Percentiles rank a stretch among this genome's conserved stretches.
Conservation (phyloP, 2,888 invertebrate species). For the Melanotus villosus region DNA sequence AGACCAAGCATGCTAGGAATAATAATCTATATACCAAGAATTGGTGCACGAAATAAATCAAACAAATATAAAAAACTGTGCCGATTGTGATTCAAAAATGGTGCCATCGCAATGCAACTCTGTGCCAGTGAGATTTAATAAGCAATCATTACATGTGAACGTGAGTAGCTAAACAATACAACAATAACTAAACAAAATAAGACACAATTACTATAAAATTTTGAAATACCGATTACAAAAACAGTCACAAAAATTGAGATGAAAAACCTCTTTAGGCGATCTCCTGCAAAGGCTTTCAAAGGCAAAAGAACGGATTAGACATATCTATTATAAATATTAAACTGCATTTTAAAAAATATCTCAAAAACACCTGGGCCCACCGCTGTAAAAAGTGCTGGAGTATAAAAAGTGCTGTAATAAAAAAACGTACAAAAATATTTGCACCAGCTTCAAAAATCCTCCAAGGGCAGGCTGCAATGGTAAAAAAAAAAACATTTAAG, state of each 20-base stretch:
- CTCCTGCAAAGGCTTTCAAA: constrained; percentile 71
- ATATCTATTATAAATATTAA: constrained; percentile 55
- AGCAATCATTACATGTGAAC: constrained; percentile 81
- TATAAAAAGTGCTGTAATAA: constrained; percentile 61
- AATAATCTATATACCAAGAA: constrained; percentile 63
- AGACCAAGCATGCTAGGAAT: constrained; percentile 61
- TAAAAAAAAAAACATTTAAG: constrained; percentile 63
- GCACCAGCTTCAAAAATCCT: constrained; percentile 64
- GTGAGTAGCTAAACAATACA: constrained; percentile 74
- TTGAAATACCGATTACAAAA: constrained; percentile 57
- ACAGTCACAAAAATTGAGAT: constrained; percentile 58
- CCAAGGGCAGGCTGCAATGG: constrained; percentile 68
- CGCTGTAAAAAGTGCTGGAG: constrained; percentile 53
- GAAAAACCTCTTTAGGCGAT: constrained; percentile 65
- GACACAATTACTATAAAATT: constrained; percentile 58
- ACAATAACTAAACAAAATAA: constrained; percentile 62
- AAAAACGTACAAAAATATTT: constrained; percentile 61
- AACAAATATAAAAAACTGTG: constrained; percentile 62
- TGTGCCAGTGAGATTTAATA: constrained; percentile 67
- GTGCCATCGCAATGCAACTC: constrained; percentile 70
- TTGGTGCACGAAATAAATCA: constrained; percentile 61
- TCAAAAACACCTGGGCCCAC: constrained; percentile 50
- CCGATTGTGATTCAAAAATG: constrained; percentile 68
- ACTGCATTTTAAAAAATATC: constrained; percentile 48
- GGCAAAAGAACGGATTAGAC: constrained; percentile 65